Base-by-base conservation (phyloP, 1,140 invertebrate species). In the Bombus consobrinus region DNA sequence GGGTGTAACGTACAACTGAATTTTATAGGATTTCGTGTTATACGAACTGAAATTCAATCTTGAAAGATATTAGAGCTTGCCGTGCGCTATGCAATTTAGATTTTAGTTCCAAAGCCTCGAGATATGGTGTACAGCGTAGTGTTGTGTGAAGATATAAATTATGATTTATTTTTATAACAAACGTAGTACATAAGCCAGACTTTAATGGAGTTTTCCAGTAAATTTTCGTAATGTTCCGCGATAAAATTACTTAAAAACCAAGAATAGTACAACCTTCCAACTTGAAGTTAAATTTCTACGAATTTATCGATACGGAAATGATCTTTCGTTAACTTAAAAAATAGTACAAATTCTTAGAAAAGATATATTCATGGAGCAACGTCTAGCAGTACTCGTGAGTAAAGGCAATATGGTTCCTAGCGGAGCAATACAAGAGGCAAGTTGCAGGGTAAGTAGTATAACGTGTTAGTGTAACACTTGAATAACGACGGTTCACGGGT, bases 381-480 rank as follows among this genome's bases (percentile, higher is more conserved):
- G 47, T 22, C 12, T 62, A 37, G 75, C 12, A 22, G 82, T 47
- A 64, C 28, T 85, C 76, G 76, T 85, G 83, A 77, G 83, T 80
- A 85, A 85, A 80, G 57, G 76, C 76, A 85, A 80, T 80, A 80
- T 68, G 83, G 76, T 71, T 59, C 76, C 76, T 85, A 47, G 83
- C 12, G 68, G 68, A 34, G 83, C 83, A 80, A 80, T 80, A 80
- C 83, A 85, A 53, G 83, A 59, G 41, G 83, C 77, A 81, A 80
- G 78, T 62, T 57, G 83, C 32, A 69, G 77, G 32, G 83, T 85
- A 81, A 85, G 83, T 81, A 81, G 82, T 87, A 83, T 89, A 89
- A 90, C 89, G 86, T 91, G 89, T 92, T 92, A 88, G 84, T 87
- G 85, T 85, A 89, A 81, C 85, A 88, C 78, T 89, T 79, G 75